phyloP scores from a whole-genome alignment of 2,113 vertebrate genomes.

The Pedetes capensis region DNA sequence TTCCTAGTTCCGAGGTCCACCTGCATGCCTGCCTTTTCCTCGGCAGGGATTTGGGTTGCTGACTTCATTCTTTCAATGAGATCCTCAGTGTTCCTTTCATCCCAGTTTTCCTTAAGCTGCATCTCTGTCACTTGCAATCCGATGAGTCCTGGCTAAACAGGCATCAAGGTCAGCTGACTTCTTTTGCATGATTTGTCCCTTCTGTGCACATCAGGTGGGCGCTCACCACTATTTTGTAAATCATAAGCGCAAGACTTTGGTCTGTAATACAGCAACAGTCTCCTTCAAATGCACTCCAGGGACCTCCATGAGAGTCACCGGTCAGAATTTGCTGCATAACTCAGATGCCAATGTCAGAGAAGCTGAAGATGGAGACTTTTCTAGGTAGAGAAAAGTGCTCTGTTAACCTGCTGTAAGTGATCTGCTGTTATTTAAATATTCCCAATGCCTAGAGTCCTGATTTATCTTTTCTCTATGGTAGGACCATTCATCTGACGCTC shows the following conservation, averaged over 20 bases:
- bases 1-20: neutral
- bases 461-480: neutral
- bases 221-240: neutral
- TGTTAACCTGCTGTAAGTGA: constrained; percentile 23
- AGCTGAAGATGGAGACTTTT: constrained; percentile 50
- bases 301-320: neutral
- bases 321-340: constrained; percentile 42
- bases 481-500: neutral
- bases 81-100: neutral
- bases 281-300: neutral
- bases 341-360: constrained; percentile 37
- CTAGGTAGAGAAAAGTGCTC: neutral
- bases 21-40: neutral
- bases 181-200: neutral
- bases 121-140: neutral
- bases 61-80: neutral
- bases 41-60: neutral
- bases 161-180: neutral
- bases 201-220: neutral
- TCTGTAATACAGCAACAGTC: constrained; percentile 12
- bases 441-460: neutral
- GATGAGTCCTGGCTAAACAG: neutral
- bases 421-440: constrained; percentile 40
- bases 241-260: constrained; percentile 9
- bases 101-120: neutral